Percentiles rank a stretch among this genome's conserved stretches.
Conservation (phyloP, 2,888 invertebrate genomes). For the Bruchidius siliquastri region DNA sequence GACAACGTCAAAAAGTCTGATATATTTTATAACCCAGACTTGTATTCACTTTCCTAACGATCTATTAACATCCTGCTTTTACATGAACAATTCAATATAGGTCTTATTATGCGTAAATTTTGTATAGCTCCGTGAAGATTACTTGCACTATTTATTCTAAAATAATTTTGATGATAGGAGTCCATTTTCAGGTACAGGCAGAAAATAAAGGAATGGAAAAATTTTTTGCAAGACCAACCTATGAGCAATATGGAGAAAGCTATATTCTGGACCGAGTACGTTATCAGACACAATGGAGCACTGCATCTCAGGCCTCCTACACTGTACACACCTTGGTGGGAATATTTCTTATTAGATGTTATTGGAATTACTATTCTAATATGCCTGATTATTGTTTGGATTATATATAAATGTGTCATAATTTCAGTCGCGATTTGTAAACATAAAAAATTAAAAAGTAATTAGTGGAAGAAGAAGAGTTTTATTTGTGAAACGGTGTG, state of each 20-base stretch:
- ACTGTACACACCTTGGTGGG: not conserved
- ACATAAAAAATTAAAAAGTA: not conserved
- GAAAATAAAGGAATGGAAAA: slow-evolving; percentile 18
- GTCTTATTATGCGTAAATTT: too few species aligned
- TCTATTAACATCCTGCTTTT: slow-evolving; percentile 2
- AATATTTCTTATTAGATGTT: not conserved
- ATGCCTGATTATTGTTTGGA: not conserved
- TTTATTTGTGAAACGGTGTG: too few species aligned
- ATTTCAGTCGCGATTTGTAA: not conserved
- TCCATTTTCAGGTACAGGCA: slow-evolving; percentile 17
- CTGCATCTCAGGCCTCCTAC: not conserved
- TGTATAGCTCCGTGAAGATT: not conserved
- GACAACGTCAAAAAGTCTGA: too few species aligned
- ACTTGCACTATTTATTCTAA: not conserved
- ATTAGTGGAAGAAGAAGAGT: not conserved
- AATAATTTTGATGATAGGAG: not conserved
- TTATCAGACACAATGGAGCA: slow-evolving; percentile 6
- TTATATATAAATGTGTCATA: not conserved
- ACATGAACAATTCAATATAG: too few species aligned
- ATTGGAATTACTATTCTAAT: not conserved
- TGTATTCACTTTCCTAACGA: too few species aligned
- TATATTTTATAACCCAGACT: too few species aligned
- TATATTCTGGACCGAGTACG: slow-evolving; percentile 9
- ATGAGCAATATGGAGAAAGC: slow-evolving; percentile 6
- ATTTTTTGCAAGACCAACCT: slow-evolving; percentile 6